phyloP scores from a whole-genome alignment of 2,113 vertebrate species.

The Ctenomys sociabilis region DNA sequence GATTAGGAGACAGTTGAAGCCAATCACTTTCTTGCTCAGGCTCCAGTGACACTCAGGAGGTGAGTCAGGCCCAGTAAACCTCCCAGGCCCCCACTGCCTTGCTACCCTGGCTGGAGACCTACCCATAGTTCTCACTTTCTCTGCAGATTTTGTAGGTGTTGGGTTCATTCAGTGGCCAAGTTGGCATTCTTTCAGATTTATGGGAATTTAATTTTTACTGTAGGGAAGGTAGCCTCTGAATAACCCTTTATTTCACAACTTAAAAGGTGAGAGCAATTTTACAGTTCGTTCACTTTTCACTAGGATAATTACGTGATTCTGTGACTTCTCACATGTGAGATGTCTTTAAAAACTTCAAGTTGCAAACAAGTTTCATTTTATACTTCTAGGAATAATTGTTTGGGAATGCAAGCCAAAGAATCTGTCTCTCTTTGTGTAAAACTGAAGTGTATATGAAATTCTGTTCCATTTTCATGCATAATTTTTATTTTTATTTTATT shows the following conservation, averaged over 20 bases:
- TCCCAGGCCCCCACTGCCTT: background rate
- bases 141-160: conserved; percentile 61
- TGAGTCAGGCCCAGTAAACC: background rate
- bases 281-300: conserved; percentile 26
- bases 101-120: background rate
- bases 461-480: background rate
- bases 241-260: conserved; percentile 51
- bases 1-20: background rate
- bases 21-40: background rate
- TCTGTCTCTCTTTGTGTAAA: background rate
- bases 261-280: background rate
- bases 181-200: conserved; percentile 51
- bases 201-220: conserved; percentile 66
- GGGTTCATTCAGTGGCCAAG: conserved; percentile 52
- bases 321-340: background rate
- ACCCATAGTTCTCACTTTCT: conserved; percentile 41
- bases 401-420: conserved; percentile 8
- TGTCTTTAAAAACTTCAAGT: background rate
- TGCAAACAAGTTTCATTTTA: conserved; percentile 5
- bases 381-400: background rate
- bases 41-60: background rate
- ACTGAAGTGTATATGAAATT: background rate
- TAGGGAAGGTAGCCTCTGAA: conserved; percentile 51
- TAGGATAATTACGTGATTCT: background rate
- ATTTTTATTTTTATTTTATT: too few relatives aligned